phyloP scores from a whole-genome alignment of 2,888 invertebrate genomes.

The Amblyteles armatorius region DNA sequence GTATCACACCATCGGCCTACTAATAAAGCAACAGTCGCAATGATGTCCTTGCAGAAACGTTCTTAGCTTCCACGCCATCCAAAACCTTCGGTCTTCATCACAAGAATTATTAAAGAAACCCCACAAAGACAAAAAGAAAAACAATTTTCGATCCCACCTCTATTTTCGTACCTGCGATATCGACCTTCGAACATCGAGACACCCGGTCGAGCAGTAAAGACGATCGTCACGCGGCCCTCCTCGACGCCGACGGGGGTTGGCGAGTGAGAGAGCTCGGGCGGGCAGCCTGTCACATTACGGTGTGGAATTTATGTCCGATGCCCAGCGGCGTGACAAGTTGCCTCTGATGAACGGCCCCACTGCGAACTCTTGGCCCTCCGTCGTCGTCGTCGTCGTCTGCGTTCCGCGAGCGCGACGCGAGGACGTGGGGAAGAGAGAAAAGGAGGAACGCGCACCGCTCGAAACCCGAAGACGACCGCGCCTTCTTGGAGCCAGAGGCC shows the following conservation, averaged over 20 bases:
- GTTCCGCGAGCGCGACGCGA: conserved; percentile 39
- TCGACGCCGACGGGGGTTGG: conserved; percentile 45
- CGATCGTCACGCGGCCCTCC: not conserved
- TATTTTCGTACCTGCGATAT: not conserved
- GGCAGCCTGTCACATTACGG: conserved; percentile 84
- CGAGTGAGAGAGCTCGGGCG: conserved; percentile 48
- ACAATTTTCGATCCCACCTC: too few species aligned
- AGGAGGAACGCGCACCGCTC: not conserved
- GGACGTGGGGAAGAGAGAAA: not conserved
- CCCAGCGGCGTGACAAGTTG: conserved; percentile 85
- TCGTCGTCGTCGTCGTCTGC: conserved; percentile 64
- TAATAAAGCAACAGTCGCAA: too few species aligned
- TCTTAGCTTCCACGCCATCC: too few species aligned
- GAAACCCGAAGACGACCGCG: not conserved
- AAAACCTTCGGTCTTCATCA: too few species aligned
- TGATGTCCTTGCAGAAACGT: too few species aligned
- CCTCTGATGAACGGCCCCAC: conserved; percentile 84
- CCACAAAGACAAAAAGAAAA: too few species aligned
- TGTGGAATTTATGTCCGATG: conserved; percentile 84
- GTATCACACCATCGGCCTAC: too few species aligned
- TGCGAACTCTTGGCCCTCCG: conserved; percentile 83
- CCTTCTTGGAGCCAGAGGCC: not conserved
- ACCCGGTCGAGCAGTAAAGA: conserved; percentile 75
- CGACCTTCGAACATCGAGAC: conserved; percentile 61
- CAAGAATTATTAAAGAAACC: too few species aligned